These are phyloP conservation scores for Tipula confusa DNA, from an alignment of 2,888 invertebrate genomes.

Conservation along the genomic window DNA sequence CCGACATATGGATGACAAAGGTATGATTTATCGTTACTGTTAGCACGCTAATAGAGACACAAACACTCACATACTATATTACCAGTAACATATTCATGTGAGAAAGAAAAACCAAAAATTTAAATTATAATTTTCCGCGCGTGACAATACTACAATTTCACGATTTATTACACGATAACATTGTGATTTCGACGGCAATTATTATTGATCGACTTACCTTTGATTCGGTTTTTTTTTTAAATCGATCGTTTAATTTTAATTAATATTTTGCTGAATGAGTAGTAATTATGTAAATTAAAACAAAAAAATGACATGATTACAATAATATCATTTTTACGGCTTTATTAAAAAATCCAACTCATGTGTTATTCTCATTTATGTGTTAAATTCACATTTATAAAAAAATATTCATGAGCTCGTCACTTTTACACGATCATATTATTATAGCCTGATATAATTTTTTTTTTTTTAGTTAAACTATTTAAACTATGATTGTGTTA, in stretches of 20 bases:
- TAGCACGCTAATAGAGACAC: background rate
- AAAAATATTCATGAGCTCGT: background rate
- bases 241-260: background rate
- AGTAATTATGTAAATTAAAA: background rate
- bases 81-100: background rate
- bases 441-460: background rate
- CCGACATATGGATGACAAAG: constrained; percentile 78
- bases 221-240: background rate
- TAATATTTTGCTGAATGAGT: background rate
- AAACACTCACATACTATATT: background rate
- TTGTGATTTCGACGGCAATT: background rate
- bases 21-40: constrained; percentile 47
- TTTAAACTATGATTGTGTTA: background rate
- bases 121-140: background rate
- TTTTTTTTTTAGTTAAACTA: background rate
- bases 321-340: background rate
- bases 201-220: too few species aligned
- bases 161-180: background rate
- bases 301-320: background rate
- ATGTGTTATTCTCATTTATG: background rate
- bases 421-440: background rate
- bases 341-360: background rate
- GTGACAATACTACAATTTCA: background rate
- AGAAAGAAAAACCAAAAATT: background rate
- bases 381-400: background rate